These are phyloP conservation scores for Siniperca chuatsi DNA, from an alignment of 2,113 vertebrate genomes.

Conservation along the genomic window DNA sequence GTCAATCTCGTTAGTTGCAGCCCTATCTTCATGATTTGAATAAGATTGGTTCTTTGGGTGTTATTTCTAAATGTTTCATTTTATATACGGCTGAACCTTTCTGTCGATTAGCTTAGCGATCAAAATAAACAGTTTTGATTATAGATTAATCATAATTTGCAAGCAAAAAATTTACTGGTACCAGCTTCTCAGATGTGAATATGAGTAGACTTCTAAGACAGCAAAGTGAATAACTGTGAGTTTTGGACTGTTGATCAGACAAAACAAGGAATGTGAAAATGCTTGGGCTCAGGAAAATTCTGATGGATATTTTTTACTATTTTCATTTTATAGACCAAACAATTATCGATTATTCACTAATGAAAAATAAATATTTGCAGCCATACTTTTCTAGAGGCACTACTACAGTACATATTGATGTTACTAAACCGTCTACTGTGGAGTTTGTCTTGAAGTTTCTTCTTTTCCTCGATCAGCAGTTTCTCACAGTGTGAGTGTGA, in stretches of 20 bases:
- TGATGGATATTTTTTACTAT: background rate
- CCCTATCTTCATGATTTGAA: background rate
- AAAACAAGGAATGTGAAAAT: background rate
- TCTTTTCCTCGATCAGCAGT: conserved; percentile 49
- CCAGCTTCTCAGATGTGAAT: background rate
- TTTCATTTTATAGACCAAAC: background rate
- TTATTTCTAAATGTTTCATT: background rate
- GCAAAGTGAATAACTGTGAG: background rate
- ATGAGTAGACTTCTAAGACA: background rate
- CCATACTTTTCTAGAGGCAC: background rate
- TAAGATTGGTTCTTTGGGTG: background rate
- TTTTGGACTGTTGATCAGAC: background rate
- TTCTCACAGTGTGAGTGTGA: conserved; percentile 59
- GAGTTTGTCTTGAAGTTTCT: conserved; percentile 39
- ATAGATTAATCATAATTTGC: background rate
- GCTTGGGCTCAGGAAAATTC: background rate
- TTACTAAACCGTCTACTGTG: conserved; percentile 19
- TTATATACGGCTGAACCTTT: background rate
- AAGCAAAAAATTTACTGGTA: background rate
- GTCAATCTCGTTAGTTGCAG: background rate
- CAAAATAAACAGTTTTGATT: background rate
- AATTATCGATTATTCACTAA: background rate
- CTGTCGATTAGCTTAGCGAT: background rate
- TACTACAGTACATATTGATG: background rate
- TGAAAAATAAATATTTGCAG: background rate